Evolutionary conservation across 2,113 vertebrate genomes (phyloP), one percentile per base, ranked within the genome.

Genomic region (Sander vitreus): DNA sequence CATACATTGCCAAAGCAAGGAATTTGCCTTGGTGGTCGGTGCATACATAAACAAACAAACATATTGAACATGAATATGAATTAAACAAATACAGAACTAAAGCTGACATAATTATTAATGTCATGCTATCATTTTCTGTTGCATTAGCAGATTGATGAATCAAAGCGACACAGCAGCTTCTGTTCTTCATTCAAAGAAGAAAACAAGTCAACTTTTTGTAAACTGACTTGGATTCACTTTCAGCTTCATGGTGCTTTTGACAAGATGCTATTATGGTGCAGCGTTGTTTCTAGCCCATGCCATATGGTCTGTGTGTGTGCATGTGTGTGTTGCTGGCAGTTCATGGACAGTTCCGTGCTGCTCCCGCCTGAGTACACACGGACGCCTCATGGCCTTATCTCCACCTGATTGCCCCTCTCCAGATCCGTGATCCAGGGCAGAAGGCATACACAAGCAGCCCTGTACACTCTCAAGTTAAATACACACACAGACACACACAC

Each of bases 291-390:
- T 48, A 72, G 39, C 55, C 64, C n/a, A 10, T 71, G 69, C 84
- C 92, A 94, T 92, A 89, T 92, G 89, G 91, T 51, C 16, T 82
- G 80, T 91, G 72, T 57, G 73, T 50, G 55, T 64, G 50, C 30
- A 51, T 39, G 23, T 43, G 14, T 50, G n/a, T 47, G 13, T 12
- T 39, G 51, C 58, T 80, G 78, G 77, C 74, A 81, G 59, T 88
- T 86, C 88, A 69, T 58, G 67, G 77, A 86, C 85, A 94, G 94
- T 91, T 94, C 93, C 91, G 91, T 93, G 93, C 91, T 94, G 93
- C 93, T 95, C 94, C 95, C 83, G 85, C 89, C 91, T 94, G 81
- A 90, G 92, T 93, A 94, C 94, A 95, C 93, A 95, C 64, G 79
- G 73, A 65, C 75, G 9, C 63, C 64, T 83, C 67, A 23, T 33